Percentiles rank a stretch among this genome's conserved stretches.
These are phyloP conservation scores for Tholera decimalis DNA, from an alignment of 2,888 invertebrate genomes.

Conservation along the genomic window DNA sequence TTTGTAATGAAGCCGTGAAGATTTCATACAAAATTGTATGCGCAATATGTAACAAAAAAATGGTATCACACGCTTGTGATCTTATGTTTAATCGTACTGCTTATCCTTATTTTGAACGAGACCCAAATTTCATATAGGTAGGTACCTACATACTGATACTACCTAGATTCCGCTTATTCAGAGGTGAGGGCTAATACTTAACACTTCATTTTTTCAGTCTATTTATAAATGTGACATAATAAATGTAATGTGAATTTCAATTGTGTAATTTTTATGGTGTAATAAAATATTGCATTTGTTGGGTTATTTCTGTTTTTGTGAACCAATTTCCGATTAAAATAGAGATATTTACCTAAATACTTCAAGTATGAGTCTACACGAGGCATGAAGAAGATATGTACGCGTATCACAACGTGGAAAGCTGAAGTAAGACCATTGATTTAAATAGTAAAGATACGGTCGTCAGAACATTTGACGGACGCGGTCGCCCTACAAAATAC, in stretches of 20 bases:
- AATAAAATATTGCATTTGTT: slow-evolving; percentile 72
- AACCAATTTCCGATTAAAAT: not conserved
- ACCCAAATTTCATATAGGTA: not conserved
- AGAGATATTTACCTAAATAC: not conserved
- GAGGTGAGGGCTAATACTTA: not conserved
- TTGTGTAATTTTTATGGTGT: slow-evolving; percentile 55
- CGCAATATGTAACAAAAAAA: not conserved
- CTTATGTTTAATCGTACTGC: not conserved
- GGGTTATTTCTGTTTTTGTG: slow-evolving; percentile 50
- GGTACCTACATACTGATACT: too few relatives aligned
- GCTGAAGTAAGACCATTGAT: too few relatives aligned
- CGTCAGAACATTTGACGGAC: too few relatives aligned
- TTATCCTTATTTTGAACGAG: not conserved
- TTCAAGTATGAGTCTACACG: too few relatives aligned
- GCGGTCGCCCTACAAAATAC: too few relatives aligned
- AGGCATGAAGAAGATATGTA: too few relatives aligned
- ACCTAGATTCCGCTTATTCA: not conserved
- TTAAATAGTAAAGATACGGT: too few relatives aligned
- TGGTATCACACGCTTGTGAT: not conserved
- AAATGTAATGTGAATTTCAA: slow-evolving; percentile 19
- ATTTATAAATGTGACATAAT: slow-evolving; percentile 26
- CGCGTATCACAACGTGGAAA: not conserved
- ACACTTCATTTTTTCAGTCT: not conserved
- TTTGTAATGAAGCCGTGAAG: too few relatives aligned
- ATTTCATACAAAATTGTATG: not conserved